A percentile compares a stretch with the other conserved stretches of the same genome.
Evolutionary conservation across 2,797 vertebrate species (phyloP).

Genomic region (Gila robusta): DNA sequence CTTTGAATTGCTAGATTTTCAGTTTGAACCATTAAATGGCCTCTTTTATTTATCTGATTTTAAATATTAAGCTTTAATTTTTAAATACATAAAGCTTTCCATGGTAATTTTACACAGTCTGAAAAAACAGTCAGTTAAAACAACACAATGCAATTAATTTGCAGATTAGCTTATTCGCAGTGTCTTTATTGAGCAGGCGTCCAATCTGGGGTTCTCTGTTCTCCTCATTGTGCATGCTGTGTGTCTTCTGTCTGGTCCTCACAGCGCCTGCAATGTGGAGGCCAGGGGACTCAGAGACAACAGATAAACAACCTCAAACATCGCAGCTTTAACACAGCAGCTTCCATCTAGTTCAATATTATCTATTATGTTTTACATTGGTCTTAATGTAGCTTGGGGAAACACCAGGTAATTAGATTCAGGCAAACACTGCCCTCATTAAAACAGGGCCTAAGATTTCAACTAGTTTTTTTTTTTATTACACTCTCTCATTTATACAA

Average conservation of each 20-base stretch:
- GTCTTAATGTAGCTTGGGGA: slow-evolving; percentile 1
- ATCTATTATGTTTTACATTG: slow-evolving; percentile 3
- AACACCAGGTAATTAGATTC: not conserved
- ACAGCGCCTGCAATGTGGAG: slow-evolving; percentile 69
- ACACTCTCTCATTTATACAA: not conserved
- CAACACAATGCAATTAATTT: not conserved
- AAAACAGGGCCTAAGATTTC: not conserved
- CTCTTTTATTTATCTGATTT: not conserved
- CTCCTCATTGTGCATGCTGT: slow-evolving; percentile 68
- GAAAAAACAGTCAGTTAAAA: not conserved
- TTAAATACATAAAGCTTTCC: not conserved
- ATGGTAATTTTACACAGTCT: not conserved
- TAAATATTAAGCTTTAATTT: not conserved
- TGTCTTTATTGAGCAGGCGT: not conserved
- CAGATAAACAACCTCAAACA: slow-evolving; percentile 24
- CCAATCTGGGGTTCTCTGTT: slow-evolving; percentile 48
- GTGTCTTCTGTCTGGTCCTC: slow-evolving; percentile 61
- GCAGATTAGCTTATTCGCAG: not conserved
- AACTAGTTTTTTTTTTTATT: not conserved
- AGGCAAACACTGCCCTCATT: slow-evolving; percentile 7
- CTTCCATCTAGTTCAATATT: not conserved
- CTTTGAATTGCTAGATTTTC: not conserved
- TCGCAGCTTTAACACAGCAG: not conserved
- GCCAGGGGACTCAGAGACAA: slow-evolving; percentile 51
- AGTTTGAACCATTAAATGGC: not conserved